Conservation (phyloP, 2,797 vertebrate species). For the Dermochelys coriacea region DNA sequence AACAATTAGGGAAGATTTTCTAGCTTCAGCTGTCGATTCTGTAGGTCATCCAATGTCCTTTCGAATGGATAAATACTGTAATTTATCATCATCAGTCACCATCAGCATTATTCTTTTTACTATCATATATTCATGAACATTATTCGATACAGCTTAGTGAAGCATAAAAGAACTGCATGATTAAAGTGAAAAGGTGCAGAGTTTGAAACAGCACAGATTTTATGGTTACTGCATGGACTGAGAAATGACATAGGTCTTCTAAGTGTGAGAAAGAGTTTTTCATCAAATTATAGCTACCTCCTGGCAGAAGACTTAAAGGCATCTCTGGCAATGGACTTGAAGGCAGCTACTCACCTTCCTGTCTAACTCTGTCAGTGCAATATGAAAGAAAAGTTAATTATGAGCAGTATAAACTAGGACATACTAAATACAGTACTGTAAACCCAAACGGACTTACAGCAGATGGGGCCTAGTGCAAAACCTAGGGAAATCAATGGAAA, state of each 20-base stretch:
- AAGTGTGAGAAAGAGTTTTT: neutral
- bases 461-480: neutral
- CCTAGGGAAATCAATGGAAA: rapidly evolving
- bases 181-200: constrained; percentile 57
- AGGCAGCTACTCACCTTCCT: neutral
- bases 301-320: neutral
- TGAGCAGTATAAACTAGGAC: neutral
- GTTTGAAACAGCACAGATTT: constrained; percentile 14
- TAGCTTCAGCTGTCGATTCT: constrained; percentile 50
- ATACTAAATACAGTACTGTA: neutral
- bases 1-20: constrained; percentile 63
- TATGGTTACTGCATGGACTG: neutral
- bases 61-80: constrained; percentile 73
- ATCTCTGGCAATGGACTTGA: neutral
- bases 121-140: constrained; percentile 63
- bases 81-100: constrained; percentile 74
- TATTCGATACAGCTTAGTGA: constrained; percentile 54
- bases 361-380: neutral
- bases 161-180: constrained; percentile 52
- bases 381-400: neutral
- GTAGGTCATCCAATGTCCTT: constrained; percentile 71
- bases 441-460: neutral
- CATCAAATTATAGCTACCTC: constrained; percentile 2
- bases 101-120: constrained; percentile 62
- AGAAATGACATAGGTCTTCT: constrained; percentile 3